A percentile compares a stretch with the other conserved stretches of the same genome.
Conservation (phyloP, 2,888 invertebrate species). For the Troides aeacus region DNA sequence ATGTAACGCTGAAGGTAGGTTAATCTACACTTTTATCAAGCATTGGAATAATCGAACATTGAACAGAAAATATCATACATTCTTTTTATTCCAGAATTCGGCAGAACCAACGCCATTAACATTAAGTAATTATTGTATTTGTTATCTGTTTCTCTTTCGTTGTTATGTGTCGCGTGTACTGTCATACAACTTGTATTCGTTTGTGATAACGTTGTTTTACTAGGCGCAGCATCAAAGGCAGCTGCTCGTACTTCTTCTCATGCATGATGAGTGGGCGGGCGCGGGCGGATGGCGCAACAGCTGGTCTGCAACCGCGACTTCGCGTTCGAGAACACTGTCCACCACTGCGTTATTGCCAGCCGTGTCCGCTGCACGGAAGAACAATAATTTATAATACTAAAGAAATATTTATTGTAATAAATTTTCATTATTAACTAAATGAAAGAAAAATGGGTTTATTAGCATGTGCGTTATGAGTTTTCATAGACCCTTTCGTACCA, state of each 20-base stretch:
- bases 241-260: constrained; percentile 59
- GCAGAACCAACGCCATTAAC: constrained; percentile 42
- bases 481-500: no score
- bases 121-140: constrained; percentile 45
- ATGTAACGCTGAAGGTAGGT: constrained; percentile 80
- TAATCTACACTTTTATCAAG: not conserved
- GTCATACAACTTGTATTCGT: no score
- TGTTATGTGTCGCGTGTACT: not conserved
- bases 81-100: constrained; percentile 47
- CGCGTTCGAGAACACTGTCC: constrained; percentile 48
- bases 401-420: not conserved
- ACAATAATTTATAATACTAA: not conserved
- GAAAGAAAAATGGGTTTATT: no score
- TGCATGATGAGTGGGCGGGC: constrained; percentile 37
- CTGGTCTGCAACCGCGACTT: constrained; percentile 56
- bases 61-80: not conserved
- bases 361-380: constrained; percentile 22
- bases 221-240: constrained; percentile 47
- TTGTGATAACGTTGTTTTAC: not conserved
- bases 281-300: constrained; percentile 46
- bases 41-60: not conserved
- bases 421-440: no score
- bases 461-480: no score
- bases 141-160: not conserved
- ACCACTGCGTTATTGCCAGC: constrained; percentile 32